A percentile compares a stretch with the other conserved stretches of the same genome.
Conservation (phyloP, 2,888 invertebrate genomes). For the Torymus auratus region DNA sequence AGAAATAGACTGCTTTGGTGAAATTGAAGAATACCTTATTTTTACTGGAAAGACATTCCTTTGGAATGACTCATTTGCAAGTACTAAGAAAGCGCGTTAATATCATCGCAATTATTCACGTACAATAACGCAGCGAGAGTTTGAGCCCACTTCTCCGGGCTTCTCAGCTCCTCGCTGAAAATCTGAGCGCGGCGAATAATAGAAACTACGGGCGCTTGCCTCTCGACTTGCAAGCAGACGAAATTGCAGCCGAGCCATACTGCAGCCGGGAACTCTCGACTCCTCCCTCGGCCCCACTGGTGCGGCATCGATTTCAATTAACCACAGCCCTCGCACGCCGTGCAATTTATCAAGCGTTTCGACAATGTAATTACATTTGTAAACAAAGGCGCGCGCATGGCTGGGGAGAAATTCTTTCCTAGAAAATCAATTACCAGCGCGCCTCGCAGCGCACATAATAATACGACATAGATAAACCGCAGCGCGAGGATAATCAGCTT, state of each 20-base stretch:
- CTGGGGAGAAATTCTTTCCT: not conserved
- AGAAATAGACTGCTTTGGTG: too few relatives aligned
- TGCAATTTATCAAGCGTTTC: not conserved
- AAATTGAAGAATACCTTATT: too few relatives aligned
- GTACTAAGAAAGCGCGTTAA: too few relatives aligned
- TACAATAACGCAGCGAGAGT: too few relatives aligned
- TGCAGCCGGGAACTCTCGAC: not conserved
- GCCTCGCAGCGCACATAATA: not conserved
- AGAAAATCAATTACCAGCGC: constrained; percentile 28
- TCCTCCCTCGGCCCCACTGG: too few relatives aligned
- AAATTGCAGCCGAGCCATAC: not conserved
- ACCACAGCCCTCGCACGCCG: not conserved
- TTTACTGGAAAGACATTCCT: too few relatives aligned
- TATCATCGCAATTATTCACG: too few relatives aligned
- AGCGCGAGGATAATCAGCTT: constrained; percentile 38
- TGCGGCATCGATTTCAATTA: constrained; percentile 14
- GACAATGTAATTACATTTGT: constrained; percentile 3
- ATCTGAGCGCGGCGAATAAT: not conserved
- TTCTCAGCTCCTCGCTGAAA: not conserved
- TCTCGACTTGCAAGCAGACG: not conserved
- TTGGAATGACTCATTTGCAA: too few relatives aligned
- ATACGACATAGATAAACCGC: constrained; percentile 18
- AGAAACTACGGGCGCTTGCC: not conserved
- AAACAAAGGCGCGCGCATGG: constrained; percentile 15
- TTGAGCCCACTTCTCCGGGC: too few relatives aligned